Evolutionary conservation across 1,140 invertebrate genomes (phyloP), one percentile per base, ranked within the genome.

Genomic region (Eupeodes corollae): DNA sequence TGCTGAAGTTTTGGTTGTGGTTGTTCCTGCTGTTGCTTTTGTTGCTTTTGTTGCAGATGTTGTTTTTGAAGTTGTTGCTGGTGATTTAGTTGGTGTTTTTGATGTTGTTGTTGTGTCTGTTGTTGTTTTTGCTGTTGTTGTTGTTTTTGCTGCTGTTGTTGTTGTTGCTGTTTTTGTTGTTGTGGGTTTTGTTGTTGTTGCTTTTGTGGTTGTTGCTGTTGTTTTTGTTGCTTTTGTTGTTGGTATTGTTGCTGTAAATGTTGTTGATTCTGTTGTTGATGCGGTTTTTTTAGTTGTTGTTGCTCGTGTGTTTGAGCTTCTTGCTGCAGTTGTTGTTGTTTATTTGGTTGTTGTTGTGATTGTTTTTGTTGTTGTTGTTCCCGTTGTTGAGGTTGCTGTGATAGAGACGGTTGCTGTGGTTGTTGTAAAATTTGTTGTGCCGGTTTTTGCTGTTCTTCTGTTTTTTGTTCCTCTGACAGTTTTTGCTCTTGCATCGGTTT

Each of bases 221-320:
- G 12, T 42, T 45, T 6, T 14, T 44, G 14, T 34, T 5, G 44
- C 39, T 33, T 52, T 60, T 21, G 56, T 40, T 3, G n/a, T 11
- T 13, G 14, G 19, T n/a, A 18, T 42, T 19, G 13, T 26, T 39
- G 42, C n/a, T n/a, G n/a, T n/a, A n/a, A n/a, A n/a, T n/a, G n/a
- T n/a, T n/a, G 30, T 31, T 34, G 48, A 11, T 30, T 34, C 10
- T 44, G 41, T 13, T 16, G 13, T 42, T 48, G 40, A 2, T 15
- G 16, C 12, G 16, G 21, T 6, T 15, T 37, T 44, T 50, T 51
- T 5, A 62, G 57, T 61, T 0, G 58, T 56, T 11, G 49, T 44
- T 16, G 49, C 46, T n/a, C 9, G n/a, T n/a, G n/a, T 34, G n/a
- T 10, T 34, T 9, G 33, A 34, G 33, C n/a, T 34, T 34, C 33